Conservation (phyloP, 2,797 vertebrate species). For the Notolepis coatsorum region DNA sequence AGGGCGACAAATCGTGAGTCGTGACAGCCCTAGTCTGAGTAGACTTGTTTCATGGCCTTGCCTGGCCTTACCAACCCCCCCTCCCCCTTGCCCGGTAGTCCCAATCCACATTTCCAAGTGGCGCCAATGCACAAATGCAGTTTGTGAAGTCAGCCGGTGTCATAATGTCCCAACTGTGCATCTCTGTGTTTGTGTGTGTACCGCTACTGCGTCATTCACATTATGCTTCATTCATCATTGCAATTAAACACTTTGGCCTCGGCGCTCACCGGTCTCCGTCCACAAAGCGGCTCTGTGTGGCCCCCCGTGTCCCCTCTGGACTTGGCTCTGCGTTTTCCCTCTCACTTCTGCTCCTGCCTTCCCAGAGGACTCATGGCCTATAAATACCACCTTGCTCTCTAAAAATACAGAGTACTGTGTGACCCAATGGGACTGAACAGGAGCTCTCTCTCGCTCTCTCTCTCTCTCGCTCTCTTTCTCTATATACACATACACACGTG, state of each 20-base stretch:
- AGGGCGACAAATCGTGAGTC: too few relatives aligned
- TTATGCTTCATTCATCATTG: slow-evolving; percentile 64
- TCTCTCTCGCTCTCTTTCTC: neutral
- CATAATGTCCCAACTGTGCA: slow-evolving; percentile 56
- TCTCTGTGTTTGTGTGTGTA: slow-evolving; percentile 34
- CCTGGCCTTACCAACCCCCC: slow-evolving; percentile 30
- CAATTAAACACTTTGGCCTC: slow-evolving; percentile 69
- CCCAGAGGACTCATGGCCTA: slow-evolving; percentile 67
- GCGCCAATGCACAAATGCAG: slow-evolving; percentile 66
- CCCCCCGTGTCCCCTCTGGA: slow-evolving; percentile 49
- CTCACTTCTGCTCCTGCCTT: slow-evolving; percentile 59
- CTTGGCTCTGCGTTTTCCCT: slow-evolving; percentile 59
- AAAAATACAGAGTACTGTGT: slow-evolving; percentile 73
- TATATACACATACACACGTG: slow-evolving; percentile 13
- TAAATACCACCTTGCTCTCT: slow-evolving; percentile 69
- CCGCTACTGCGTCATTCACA: slow-evolving; percentile 49
- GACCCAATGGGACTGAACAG: slow-evolving; percentile 63
- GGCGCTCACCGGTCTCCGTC: slow-evolving; percentile 61
- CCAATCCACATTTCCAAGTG: slow-evolving; percentile 44
- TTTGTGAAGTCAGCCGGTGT: slow-evolving; percentile 55
- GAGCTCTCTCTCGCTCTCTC: slow-evolving; percentile 42
- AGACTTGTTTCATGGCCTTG: slow-evolving; percentile 45
- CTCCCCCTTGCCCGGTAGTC: neutral
- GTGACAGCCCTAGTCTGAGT: too few relatives aligned
- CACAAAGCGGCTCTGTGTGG: slow-evolving; percentile 63